A percentile compares a stretch with the other conserved stretches of the same genome.
Evolutionary conservation across 2,888 invertebrate species (phyloP).

Genomic region (Gryllus longicercus): DNA sequence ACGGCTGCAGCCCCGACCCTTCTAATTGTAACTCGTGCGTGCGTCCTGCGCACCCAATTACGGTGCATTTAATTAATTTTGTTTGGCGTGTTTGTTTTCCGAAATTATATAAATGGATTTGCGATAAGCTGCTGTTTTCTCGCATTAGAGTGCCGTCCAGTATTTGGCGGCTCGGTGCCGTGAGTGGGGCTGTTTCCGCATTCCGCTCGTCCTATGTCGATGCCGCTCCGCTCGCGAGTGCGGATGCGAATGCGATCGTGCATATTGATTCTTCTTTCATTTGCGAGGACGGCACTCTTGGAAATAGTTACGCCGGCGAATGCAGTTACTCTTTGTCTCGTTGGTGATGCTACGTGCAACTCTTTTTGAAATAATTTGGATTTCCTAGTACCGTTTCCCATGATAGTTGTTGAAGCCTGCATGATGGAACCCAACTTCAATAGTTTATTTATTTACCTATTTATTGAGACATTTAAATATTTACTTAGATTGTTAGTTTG

Average conservation of each 20-base stretch:
- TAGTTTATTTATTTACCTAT: no score
- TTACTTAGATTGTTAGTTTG: no score
- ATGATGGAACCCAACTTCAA: no score
- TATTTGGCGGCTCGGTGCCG: background rate
- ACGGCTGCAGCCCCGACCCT: background rate
- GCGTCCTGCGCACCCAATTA: background rate
- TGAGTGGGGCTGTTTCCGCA: background rate
- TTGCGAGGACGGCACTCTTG: no score
- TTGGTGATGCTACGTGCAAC: no score
- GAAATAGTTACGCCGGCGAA: no score
- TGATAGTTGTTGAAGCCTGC: no score
- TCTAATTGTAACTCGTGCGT: slow-evolving; percentile 3
- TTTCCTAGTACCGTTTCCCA: no score
- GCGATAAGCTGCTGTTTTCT: background rate
- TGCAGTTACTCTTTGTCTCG: no score
- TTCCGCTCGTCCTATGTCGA: background rate
- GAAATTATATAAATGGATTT: slow-evolving; percentile 17
- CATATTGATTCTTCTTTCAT: background rate
- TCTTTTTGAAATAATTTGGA: no score
- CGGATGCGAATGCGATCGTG: background rate
- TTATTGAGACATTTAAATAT: no score
- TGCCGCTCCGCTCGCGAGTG: background rate
- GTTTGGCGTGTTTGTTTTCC: slow-evolving; percentile 17
- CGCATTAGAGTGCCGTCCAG: background rate
- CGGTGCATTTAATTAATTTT: slow-evolving; percentile 7